Conservation (phyloP, 2,888 invertebrate genomes). For the Cheilosia vulpina region DNA sequence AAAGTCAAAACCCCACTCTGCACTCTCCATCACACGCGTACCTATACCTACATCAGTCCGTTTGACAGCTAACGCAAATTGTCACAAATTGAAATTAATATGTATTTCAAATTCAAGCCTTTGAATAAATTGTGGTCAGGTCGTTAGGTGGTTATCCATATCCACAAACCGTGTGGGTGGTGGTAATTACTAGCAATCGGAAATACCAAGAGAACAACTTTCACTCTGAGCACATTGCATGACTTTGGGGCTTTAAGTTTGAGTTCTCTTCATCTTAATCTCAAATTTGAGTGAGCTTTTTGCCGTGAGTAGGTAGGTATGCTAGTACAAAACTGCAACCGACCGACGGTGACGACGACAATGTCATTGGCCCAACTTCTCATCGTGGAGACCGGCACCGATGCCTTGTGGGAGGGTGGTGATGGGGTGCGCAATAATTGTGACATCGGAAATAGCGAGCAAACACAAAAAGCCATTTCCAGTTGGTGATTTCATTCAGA, state of each 20-base stretch:
- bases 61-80: not conserved
- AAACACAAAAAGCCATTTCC: constrained; percentile 62
- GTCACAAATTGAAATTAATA: constrained; percentile 10
- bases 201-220: constrained; percentile 61
- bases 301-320: not conserved
- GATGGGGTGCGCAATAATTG: constrained; percentile 53
- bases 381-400: constrained; percentile 2
- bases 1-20: not conserved
- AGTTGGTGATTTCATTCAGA: constrained; percentile 73
- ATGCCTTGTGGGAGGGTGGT: constrained; percentile 3
- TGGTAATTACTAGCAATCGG: constrained; percentile 63
- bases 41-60: not conserved
- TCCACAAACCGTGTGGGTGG: not conserved
- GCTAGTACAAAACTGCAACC: not conserved
- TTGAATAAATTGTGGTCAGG: constrained; percentile 53
- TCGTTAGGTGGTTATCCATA: constrained; percentile 3
- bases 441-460: constrained; percentile 69
- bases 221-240: constrained; percentile 3
- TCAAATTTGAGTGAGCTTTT: not conserved
- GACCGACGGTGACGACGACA: not conserved
- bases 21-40: not conserved
- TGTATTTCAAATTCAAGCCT: constrained; percentile 44
- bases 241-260: not conserved
- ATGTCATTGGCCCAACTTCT: constrained; percentile 4
- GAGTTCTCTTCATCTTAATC: not conserved